phyloP scores from a whole-genome alignment of 2,113 vertebrate genomes.

The Vicugna pacos region DNA sequence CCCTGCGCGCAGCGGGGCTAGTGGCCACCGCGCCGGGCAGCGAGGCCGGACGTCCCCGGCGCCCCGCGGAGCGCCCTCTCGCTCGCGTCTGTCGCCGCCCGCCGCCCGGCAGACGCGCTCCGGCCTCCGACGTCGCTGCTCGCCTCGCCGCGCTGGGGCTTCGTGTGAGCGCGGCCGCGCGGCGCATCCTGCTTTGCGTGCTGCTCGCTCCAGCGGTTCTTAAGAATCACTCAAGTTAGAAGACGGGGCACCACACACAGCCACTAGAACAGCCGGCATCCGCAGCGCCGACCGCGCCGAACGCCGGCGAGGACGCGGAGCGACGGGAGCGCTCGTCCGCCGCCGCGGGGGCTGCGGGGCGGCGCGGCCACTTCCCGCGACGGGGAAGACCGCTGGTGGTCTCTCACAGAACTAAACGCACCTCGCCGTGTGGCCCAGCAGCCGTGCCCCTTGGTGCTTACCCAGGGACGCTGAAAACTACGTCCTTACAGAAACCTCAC shows the following conservation, averaged over 20 bases:
- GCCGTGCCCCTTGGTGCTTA: not conserved
- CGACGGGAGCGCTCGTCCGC: not conserved
- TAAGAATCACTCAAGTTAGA: not conserved
- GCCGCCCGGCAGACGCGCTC: not conserved
- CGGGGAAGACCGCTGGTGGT: rapidly evolving
- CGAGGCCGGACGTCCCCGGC: not conserved
- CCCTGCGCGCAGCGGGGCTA: no score
- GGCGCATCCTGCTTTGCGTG: no score
- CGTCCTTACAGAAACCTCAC: not conserved
- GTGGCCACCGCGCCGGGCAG: rapidly evolving
- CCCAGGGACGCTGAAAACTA: not conserved
- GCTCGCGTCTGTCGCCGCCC: not conserved
- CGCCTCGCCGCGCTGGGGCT: not conserved
- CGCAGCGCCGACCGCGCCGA: not conserved
- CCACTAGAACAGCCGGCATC: not conserved
- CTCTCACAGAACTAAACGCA: not conserved
- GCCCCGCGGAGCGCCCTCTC: not conserved
- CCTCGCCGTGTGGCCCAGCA: not conserved
- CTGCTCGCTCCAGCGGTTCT: not conserved
- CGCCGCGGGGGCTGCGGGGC: no score
- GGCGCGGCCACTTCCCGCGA: no score
- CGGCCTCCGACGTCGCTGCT: not conserved
- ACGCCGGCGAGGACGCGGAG: not conserved
- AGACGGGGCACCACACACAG: not conserved
- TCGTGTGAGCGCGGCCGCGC: not conserved